phyloP scores from a whole-genome alignment of 92 coral and sea anemone species.

The Plumapathes pennacea region DNA sequence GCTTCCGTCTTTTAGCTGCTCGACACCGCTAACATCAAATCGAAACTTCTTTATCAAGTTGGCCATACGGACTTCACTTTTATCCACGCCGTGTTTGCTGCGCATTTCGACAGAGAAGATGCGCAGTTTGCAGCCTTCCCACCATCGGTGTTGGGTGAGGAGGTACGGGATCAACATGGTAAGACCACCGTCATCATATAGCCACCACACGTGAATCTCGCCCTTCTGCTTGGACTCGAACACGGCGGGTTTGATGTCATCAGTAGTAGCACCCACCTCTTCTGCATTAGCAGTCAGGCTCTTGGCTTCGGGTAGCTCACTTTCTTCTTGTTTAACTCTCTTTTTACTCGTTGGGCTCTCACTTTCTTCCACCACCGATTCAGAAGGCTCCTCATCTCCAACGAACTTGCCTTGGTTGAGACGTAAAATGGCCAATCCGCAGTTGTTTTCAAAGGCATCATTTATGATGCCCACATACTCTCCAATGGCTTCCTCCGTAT shows the following conservation, averaged over 20 bases:
- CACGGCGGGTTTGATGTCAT: no score
- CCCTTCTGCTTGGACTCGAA: slow-evolving; percentile 83
- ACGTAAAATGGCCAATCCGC: slow-evolving; percentile 83
- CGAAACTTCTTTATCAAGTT: slow-evolving; percentile 89
- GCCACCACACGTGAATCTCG: slow-evolving; percentile 96
- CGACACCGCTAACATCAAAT: slow-evolving; percentile 78
- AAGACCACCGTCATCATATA: slow-evolving; percentile 95
- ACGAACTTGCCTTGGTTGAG: no score
- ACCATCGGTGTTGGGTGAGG: slow-evolving; percentile 76
- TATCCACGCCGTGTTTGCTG: slow-evolving; percentile 65
- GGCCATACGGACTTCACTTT: slow-evolving; percentile 74
- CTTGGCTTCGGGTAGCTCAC: no score
- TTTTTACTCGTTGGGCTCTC: not conserved
- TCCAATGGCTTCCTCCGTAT: slow-evolving; percentile 8
- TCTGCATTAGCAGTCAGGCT: no score
- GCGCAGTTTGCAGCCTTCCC: slow-evolving; percentile 86
- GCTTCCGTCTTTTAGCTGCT: slow-evolving; percentile 63
- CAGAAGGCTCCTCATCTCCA: no score
- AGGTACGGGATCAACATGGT: slow-evolving; percentile 85
- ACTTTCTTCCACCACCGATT: slow-evolving; percentile 34
- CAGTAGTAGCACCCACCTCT: no score
- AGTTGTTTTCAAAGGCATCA: slow-evolving; percentile 79
- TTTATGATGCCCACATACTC: slow-evolving; percentile 83
- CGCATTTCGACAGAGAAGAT: slow-evolving; percentile 79
- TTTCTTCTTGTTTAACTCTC: no score